Evolutionary conservation across 2,797 vertebrate species (phyloP), one percentile per base, ranked within the genome.

Genomic region (Phaenicophaeus curvirostris): DNA sequence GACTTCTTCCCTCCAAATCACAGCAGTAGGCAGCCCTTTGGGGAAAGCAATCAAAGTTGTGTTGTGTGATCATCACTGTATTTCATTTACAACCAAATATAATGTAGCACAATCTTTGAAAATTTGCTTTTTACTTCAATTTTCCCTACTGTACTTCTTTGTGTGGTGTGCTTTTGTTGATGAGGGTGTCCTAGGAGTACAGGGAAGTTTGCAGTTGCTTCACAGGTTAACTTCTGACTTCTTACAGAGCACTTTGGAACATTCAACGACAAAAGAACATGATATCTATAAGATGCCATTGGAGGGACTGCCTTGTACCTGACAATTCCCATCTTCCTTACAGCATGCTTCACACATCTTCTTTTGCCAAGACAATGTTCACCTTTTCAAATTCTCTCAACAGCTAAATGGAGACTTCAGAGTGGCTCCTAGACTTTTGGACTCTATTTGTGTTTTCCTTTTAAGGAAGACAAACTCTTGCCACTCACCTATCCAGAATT

Each of bases 401-500:
- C 41, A n/a, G 1, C 6, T 24, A 54, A 51, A 59, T 2, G 13
- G 16, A 94, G 7, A 9, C 4, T 72, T 73, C 78, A 8, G 31
- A 80, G 39, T 19, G 3, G 8, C 25, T 80, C 46, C 53, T 41
- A 39, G 21, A 8, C 25, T 67, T 91, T 6, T 18, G 42, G 54
- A 4, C 1, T 81, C 67, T 4, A 1, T 25, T 12, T 5, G 21
- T 48, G 46, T 55, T 73, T 7, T 18, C 54, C 51, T 35, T 37
- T 1, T 8, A 3, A 21, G 41, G 51, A 65, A 67, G 19, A 58
- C 6, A 24, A 67, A 30, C 15, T 44, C 27, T 66, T 23, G 62
- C 3, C n/a, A 37, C 71, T 87, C 95, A 99, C 99, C 99, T 27
- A 99, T 97, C 99, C 99, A 99, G 98, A 99, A 99, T 96, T 99